Evolutionary conservation across 2,797 vertebrate genomes (phyloP), one percentile per base, ranked within the genome.

Genomic region (Falco rusticolus): DNA sequence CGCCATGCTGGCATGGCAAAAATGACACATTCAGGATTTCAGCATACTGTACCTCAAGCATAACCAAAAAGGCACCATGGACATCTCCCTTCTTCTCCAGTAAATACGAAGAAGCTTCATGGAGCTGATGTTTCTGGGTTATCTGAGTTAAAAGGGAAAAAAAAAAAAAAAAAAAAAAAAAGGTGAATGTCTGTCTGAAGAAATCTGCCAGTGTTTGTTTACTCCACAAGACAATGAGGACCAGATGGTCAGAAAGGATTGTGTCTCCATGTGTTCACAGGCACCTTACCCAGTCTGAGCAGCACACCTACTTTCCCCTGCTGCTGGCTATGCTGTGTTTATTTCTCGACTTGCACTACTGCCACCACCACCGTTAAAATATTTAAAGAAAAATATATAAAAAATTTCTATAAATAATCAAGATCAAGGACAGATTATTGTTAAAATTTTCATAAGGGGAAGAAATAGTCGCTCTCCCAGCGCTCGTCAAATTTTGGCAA

Each of bases 1-100:
- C 16, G 41, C 41, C 54, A 45, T 3, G 4, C 37, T 59, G 34
- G 33, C 48, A 68, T 3, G 13, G 29, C 34, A 53, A 48, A 72
- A 51, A 24, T 12, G 31, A 39, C 50, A 76, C 54, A 17, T 13
- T 54, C 20, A 69, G 54, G 57, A 72, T 84, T 61, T 69, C n/a
- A 76, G 31, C 26, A 34, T 39, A 51, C 85, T 11, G 22, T 98
- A 99, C 99, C 99, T 99, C 98, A 28, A 99, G 98, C 97, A 99
- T 98, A 81, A 99, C 98, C 96, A 97, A 91, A 92, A 99, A 99
- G 57, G 99, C 99, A 95, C 98, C 98, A 2, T 98, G 98, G 70
- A 99, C 95, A 79, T 99, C 99, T 76, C 99, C 99, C 93, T 99
- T 99, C 97, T 98, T 99, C 97, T 99, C 99, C 96, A 99, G 97